phyloP scores from a whole-genome alignment of 2,113 vertebrate genomes.

The Anolis carolinensis region DNA sequence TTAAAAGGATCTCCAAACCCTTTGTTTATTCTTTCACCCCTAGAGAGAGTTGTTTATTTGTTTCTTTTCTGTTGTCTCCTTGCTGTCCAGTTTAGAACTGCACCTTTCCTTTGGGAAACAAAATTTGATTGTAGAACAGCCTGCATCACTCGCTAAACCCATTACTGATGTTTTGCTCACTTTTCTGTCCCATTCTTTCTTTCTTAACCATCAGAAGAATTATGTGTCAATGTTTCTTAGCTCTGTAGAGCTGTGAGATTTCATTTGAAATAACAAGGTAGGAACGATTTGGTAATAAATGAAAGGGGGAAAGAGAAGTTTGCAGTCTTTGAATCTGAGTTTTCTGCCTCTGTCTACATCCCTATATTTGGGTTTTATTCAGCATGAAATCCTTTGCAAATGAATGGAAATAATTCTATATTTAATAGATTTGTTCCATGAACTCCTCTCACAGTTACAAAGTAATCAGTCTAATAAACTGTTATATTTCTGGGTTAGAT shows the following conservation, averaged over 20 bases:
- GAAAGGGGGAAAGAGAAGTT: background rate
- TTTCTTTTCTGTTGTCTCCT: constrained; percentile 76
- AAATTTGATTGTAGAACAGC: constrained; percentile 80
- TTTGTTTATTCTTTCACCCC: constrained; percentile 68
- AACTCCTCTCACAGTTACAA: background rate
- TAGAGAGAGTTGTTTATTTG: constrained; percentile 81
- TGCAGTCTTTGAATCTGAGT: background rate
- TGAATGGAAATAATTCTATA: background rate
- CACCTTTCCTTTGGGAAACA: constrained; percentile 79
- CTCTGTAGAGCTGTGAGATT: constrained; percentile 31
- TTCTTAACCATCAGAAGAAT: constrained; percentile 44
- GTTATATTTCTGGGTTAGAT: background rate
- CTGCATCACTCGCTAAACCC: constrained; percentile 78
- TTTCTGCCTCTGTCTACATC: background rate
- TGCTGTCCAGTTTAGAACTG: constrained; percentile 81
- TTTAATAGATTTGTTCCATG: background rate
- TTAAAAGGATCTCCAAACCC: constrained; percentile 81
- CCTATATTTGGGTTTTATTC: background rate
- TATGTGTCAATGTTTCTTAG: constrained; percentile 45
- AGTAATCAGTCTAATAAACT: background rate
- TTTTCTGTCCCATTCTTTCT: constrained; percentile 64
- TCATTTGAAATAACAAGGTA: constrained; percentile 53
- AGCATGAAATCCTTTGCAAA: background rate
- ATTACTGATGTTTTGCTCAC: constrained; percentile 77
- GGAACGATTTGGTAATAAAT: background rate